Evolutionary conservation across 2,888 invertebrate genomes (phyloP).

Genomic region (Aphodius sticticus): DNA sequence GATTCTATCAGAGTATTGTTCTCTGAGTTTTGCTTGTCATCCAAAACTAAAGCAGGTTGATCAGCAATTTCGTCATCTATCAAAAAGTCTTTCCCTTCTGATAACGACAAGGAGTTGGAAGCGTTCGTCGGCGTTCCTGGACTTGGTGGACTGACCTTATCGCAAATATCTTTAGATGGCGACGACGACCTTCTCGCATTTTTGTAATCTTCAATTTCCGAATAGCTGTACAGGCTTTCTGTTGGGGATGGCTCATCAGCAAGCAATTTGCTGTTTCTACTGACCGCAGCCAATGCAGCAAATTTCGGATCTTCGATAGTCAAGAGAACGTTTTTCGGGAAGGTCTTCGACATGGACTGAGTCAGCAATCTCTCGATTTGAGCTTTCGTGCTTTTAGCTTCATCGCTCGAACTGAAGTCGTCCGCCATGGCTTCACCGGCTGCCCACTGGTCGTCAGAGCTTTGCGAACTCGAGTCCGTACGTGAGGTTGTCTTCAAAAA

Average conservation of each 20-base stretch:
- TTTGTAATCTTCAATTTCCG: conserved; percentile 64
- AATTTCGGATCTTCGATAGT: conserved; percentile 79
- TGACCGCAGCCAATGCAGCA: conserved; percentile 74
- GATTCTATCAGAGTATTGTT: conserved; percentile 54
- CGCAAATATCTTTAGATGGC: conserved; percentile 62
- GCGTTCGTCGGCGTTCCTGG: conserved; percentile 81
- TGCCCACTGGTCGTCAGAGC: conserved; percentile 42
- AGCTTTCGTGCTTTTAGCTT: conserved; percentile 54
- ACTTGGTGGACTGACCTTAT: conserved; percentile 63
- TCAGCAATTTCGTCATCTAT: conserved; percentile 92
- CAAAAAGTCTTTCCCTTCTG: conserved; percentile 82
- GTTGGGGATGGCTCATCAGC: conserved; percentile 88
- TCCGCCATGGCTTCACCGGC: conserved; percentile 76
- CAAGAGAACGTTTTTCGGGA: conserved; percentile 64
- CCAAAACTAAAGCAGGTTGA: conserved; percentile 84
- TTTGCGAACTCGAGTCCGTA: conserved; percentile 29
- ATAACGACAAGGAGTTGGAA: conserved; percentile 81
- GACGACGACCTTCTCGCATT: conserved; percentile 52
- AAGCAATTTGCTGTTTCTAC: conserved; percentile 72
- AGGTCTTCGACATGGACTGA: conserved; percentile 45
- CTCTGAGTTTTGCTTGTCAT: conserved; percentile 53
- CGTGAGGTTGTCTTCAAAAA: conserved; percentile 29
- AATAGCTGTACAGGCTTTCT: conserved; percentile 76
- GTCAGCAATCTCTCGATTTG: conserved; percentile 45
- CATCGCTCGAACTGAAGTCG: conserved; percentile 66